Evolutionary conservation across 2,113 vertebrate species (phyloP).

Genomic region (Myxocyprinus asiaticus): DNA sequence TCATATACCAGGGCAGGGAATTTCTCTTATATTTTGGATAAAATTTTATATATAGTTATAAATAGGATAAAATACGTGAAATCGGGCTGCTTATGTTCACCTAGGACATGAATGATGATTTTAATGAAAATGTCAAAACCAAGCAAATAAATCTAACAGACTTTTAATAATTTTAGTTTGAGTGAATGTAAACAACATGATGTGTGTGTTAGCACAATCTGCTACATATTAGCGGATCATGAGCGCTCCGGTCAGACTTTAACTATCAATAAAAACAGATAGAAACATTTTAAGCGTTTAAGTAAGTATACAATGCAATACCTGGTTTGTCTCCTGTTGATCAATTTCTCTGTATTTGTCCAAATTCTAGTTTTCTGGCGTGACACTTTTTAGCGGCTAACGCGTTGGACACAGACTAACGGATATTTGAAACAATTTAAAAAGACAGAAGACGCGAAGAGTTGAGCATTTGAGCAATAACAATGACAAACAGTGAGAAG

Average conservation of each 20-base stretch:
- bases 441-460: not conserved
- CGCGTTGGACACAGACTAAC: not conserved
- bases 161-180: not conserved
- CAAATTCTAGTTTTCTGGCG: not conserved
- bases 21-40: too few species aligned
- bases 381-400: not conserved
- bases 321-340: not conserved
- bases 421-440: not conserved
- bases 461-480: not conserved
- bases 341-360: not conserved
- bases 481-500: too few species aligned
- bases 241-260: too few species aligned
- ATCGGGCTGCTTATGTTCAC: too few species aligned
- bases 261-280: not conserved
- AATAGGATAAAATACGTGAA: too few species aligned
- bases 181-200: conserved; percentile 15
- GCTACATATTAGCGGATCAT: not conserved
- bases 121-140: too few species aligned
- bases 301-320: not conserved
- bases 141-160: not conserved
- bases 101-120: too few species aligned
- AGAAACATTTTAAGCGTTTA: not conserved
- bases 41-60: too few species aligned
- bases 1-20: too few species aligned
- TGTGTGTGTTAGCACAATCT: not conserved